A percentile compares a stretch with the other conserved stretches of the same genome.
These are phyloP conservation scores for Helarctos malayanus DNA, from an alignment of 2,797 vertebrate genomes.

Conservation along the genomic window DNA sequence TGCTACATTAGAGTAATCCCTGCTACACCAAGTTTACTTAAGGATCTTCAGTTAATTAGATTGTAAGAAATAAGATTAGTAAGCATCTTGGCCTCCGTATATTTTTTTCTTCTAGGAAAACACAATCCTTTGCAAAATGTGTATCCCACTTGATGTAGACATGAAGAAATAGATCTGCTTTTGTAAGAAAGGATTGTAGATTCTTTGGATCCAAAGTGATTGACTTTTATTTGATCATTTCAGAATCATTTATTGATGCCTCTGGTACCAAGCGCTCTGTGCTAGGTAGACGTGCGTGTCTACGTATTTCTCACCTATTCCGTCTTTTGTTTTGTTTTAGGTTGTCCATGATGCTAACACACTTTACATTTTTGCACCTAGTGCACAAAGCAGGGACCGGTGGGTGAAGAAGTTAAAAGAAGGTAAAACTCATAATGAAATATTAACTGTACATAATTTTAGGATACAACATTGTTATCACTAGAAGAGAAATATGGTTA, in stretches of 20 bases:
- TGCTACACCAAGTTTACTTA: neutral
- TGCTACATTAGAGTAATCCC: neutral
- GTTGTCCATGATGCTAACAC: constrained; percentile 94
- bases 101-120: constrained; percentile 24
- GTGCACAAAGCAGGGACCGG: constrained; percentile 91
- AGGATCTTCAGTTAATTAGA: neutral
- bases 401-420: constrained; percentile 97
- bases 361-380: constrained; percentile 96
- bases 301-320: neutral
- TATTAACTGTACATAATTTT: neutral
- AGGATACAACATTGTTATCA: neutral
- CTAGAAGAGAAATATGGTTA: constrained; percentile 5
- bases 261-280: neutral
- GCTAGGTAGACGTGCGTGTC: neutral
- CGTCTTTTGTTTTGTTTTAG: constrained; percentile 86
- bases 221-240: neutral
- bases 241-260: neutral
- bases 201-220: constrained; percentile 25
- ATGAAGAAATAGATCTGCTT: neutral
- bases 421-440: constrained; percentile 88
- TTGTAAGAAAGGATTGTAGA: neutral
- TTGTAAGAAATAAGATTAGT: neutral
- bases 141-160: neutral
- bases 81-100: neutral
- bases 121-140: neutral